Base-by-base conservation (phyloP, 2,888 invertebrate genomes). In the Morpho deidamia region DNA sequence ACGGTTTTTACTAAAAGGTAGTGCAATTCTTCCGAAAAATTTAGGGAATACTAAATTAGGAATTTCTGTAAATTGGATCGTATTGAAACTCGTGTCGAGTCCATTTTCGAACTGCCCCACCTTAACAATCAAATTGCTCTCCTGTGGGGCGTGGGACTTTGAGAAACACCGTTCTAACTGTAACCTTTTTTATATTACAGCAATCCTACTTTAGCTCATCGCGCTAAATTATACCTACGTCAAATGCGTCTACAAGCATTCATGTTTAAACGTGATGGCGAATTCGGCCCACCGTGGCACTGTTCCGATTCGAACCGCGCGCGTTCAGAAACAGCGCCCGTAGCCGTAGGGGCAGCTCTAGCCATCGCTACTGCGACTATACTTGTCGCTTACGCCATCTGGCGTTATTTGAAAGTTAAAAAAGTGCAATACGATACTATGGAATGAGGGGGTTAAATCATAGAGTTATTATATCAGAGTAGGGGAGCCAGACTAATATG, bases 371-470 rank as follows among this genome's bases (percentile, higher is more conserved):
- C 96, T 0, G 90, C 97, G 0, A 90, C 94, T 11, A 97, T 95
- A 0, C 92, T 97, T 14, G 92, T 95, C 2, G 96, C 95, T 0
- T 97, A 97, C 72, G 96, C 96, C 0, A 92, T 95, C 57, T 96
- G 93, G 90, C 93, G 96, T 68, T 96, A 97, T 74, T 92, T 96
- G 76, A 96, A 96, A 80, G 93, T 96, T 45, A 96, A 96, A 87
- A 96, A 96, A 80, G 95, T 97, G 1, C 96, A 97, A 72, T 97
- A 97, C 74, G 96, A 96, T 73, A 96, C 95, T 9, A 97, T 97
- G 96, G 95, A 96, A 83, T 96, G 73, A 78, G 64, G 57, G 56
- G 65, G 64, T 51, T 65, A n/a, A n/a, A n/a, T n/a, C n/a, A n/a
- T n/a, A n/a, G n/a, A n/a, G n/a, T n/a, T n/a, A n/a, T n/a, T n/a